Conservation (phyloP, 2,888 invertebrate species). For the Hyppa rectilinea region DNA sequence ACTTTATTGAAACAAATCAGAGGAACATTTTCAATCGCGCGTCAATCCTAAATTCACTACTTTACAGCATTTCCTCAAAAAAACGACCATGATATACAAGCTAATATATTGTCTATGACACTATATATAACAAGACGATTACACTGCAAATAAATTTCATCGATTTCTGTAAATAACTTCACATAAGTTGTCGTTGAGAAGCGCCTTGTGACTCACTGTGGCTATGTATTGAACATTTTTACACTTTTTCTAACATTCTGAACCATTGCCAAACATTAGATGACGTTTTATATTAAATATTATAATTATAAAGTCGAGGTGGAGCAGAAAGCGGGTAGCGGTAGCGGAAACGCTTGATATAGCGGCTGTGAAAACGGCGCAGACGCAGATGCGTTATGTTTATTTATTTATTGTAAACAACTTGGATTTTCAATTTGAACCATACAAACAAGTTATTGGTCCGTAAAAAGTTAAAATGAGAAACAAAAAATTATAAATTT, state of each 20-base stretch:
- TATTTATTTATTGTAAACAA: no score
- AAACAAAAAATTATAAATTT: no score
- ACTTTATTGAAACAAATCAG: conserved; percentile 10
- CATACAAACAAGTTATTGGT: no score
- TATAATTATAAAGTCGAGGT: conserved; percentile 68
- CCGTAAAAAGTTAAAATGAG: no score
- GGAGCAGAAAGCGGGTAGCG: conserved; percentile 54
- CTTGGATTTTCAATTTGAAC: no score
- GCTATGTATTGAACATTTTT: conserved; percentile 63
- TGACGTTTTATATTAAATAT: conserved; percentile 71
- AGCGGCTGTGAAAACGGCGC: not conserved
- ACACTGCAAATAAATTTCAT: conserved; percentile 55
- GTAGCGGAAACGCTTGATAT: not conserved
- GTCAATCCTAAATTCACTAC: conserved; percentile 1
- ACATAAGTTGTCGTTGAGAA: conserved; percentile 27
- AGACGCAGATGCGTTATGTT: no score
- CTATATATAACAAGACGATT: conserved; percentile 42
- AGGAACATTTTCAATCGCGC: not conserved
- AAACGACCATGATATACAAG: conserved; percentile 10
- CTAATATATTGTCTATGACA: conserved; percentile 21
- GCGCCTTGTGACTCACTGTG: conserved; percentile 68
- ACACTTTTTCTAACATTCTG: conserved; percentile 71
- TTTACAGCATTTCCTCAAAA: conserved; percentile 5
- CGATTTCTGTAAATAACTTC: conserved; percentile 52
- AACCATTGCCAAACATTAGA: conserved; percentile 71